Evolutionary conservation across 64 coral and sea anemone genomes (phyloP), one percentile per base, ranked within the genome.

Genomic region (Stylophora pistillata): DNA sequence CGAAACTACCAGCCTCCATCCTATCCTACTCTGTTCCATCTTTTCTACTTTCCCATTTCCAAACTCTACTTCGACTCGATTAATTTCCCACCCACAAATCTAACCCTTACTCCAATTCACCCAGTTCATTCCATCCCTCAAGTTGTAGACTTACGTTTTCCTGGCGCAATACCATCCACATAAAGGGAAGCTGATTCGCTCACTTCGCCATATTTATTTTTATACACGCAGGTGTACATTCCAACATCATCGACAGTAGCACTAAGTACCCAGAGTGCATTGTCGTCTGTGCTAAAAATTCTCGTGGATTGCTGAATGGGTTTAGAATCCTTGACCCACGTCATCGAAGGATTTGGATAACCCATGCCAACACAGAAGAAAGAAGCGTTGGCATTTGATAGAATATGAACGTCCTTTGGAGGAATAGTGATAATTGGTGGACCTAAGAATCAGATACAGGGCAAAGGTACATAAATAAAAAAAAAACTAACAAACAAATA

Each of bases 341-440:
- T 68, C 4, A 96, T 12, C 15, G 72, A 27, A 2, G 91, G 91
- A 1, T 58, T 1, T 58, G 87, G 95, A 1, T 29, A 75, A 0
- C 95, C 95, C 26, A 96, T 16, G 55, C 73, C 91, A 6, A 47
- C 80, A n/a, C 95, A 96, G 21, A 70, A 93, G 15, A 96, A 93
- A 16, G 81, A 86, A 4, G 93, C 82, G 56, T 90, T 96, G 11
- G 91, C 71, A 16, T 87, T 74, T 25, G 95, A 77, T 11, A 93
- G 26, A 69, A 96, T 91, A 4, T 81, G 82, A 15, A 87, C 76
- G 23, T 87, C 62, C 23, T 30, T 11, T 13, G 95, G 91, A 23
- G 87, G 81, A 15, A 58, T 73, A 4, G 81, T 73, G 26, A 96
- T 96, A 10, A 26, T 71, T 1, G 95, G 95, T 41, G 52, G 61